Evolutionary conservation across 2,113 vertebrate species (phyloP), one percentile per base, ranked within the genome.

Genomic region (Antennarius striatus): DNA sequence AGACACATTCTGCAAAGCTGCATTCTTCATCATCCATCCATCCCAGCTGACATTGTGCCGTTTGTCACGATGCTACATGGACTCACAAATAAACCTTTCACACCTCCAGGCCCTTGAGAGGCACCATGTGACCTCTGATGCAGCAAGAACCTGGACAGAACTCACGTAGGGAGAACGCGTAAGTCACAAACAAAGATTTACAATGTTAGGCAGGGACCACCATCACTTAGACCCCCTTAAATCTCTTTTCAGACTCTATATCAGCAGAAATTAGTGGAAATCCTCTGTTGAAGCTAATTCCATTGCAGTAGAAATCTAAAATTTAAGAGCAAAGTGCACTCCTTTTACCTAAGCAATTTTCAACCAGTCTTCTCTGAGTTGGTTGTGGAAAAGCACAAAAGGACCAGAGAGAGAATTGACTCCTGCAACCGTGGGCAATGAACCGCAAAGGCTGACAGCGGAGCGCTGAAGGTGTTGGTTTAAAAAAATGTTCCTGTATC

Each of bases 341-440:
- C 56, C 14, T 58, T 51, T 52, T 6, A 6, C 17, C 17, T 11
- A n/a, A 56, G 22, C 47, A 56, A 63, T 58, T 72, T 70, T 61
- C 49, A 53, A 56, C 32, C 29, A 45, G 48, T 56, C 45, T 74
- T 56, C 53, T 68, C 9, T 29, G 12, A 55, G 39, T 39, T 57
- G 60, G 68, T 56, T 36, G 73, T 69, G 51, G 32, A 73, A 63
- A 76, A 71, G n/a, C 52, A 66, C 22, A 77, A 70, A 72, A 49
- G 71, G 55, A 40, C 79, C 61, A 70, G 78, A 80, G 79, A 77
- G 67, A 81, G 64, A 75, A 64, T 40, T 22, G 66, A 79, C 52
- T 81, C 67, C 56, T 68, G 70, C 70, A 75, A 77, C 72, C 60
- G 50, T 15, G 60, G 63, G 71, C 83, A 78, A 54, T 73, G 75